Evolutionary conservation across 2,797 vertebrate species (phyloP), one percentile per base, ranked within the genome.

Genomic region (Chaenodraco wilsoni): DNA sequence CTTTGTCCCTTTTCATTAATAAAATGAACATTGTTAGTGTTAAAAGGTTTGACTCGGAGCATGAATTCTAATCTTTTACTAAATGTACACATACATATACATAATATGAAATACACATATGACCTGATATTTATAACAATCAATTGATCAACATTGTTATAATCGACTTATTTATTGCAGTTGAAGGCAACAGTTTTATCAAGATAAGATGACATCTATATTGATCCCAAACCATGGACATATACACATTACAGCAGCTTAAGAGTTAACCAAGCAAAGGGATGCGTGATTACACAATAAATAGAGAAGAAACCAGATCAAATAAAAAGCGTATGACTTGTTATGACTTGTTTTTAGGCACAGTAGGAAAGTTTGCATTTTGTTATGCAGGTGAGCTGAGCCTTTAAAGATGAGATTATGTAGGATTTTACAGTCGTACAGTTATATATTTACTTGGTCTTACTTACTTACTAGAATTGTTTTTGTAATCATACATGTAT

Each of bases 381-480:
- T 57, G 1, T 61, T 10, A 60, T 60, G 3, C 23, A 9, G 9
- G 37, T 31, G 15, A 49, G 49, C 13, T 17, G 33, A 57, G 10
- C 8, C 23, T 57, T 51, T 54, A 50, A 50, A 77, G 3, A 17
- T 37, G n/a, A 15, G 62, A 49, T 43, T 43, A 61, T 66, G 2
- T 15, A 3, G 13, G 31, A 17, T 65, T 15, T 14, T 40, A 21
- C 43, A n/a, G 14, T 48, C 9, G 27, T 27, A 19, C 5, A 27
- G 9, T 0, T 27, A 49, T 41, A 5, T 13, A 19, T 62, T 43
- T 23, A 69, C n/a, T 49, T 69, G 8, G 6, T 45, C 40, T 44
- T 19, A 50, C 49, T 27, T 27, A 27, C 27, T 27, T 27, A 27
- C 27, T 27, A 27, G 27, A 27, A 27, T 27, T 5, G 27, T 27